phyloP scores from a whole-genome alignment of 2,113 vertebrate genomes.

The Chelonoidis abingdonii region DNA sequence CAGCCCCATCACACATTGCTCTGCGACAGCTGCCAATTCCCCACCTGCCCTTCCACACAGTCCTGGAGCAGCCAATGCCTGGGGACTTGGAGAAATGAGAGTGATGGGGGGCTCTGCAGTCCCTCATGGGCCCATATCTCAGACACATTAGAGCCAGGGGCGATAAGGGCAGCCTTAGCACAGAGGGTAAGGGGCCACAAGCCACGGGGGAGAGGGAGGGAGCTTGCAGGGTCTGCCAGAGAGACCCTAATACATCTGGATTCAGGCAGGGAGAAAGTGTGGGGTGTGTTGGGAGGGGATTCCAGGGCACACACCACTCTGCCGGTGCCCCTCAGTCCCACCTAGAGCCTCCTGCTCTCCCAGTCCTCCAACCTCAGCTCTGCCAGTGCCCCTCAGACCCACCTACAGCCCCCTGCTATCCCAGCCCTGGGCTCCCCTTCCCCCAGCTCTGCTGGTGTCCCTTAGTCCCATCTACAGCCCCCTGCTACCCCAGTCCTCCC shows the following conservation, averaged over 20 bases:
- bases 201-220: background rate
- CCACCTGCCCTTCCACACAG: fast-evolving
- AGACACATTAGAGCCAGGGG: background rate
- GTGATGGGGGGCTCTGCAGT: background rate
- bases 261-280: background rate
- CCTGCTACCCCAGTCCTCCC: no score
- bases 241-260: background rate
- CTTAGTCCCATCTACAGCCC: no score
- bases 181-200: background rate
- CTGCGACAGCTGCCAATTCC: background rate
- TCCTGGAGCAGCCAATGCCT: background rate
- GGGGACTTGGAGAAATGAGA: background rate
- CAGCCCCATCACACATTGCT: background rate
- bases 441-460: background rate
- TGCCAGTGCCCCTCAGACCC: background rate
- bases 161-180: background rate
- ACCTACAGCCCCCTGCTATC: no score
- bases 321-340: background rate
- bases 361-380: no score
- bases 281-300: background rate
- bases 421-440: fast-evolving
- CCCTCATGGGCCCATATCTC: background rate
- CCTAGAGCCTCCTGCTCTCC: fast-evolving
- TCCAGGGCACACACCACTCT: fast-evolving
- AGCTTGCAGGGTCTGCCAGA: background rate